Conservation (phyloP, 2,113 vertebrate species). For the Pleuronectes platessa region DNA sequence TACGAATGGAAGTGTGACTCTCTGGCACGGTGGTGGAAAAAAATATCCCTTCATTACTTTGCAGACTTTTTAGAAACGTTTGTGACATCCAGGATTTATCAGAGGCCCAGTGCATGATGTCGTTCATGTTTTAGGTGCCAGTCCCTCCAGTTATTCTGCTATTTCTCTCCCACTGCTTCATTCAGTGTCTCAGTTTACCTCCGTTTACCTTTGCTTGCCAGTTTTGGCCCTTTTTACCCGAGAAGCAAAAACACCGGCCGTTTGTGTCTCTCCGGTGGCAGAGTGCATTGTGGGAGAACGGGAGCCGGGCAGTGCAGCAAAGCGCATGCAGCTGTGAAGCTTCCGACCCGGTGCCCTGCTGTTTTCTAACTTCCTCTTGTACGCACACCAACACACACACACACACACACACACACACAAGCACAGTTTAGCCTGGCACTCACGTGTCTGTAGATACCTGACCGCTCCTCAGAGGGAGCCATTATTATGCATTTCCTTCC, state of each 20-base stretch:
- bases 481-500: slow-evolving; percentile 55
- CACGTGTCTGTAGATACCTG: slow-evolving; percentile 37
- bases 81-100: slow-evolving; percentile 28
- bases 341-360: slow-evolving; percentile 49
- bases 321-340: slow-evolving; percentile 53
- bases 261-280: slow-evolving; percentile 43
- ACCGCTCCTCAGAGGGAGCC: neutral
- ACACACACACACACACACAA: slow-evolving; percentile 14
- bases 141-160: slow-evolving; percentile 62
- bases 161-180: slow-evolving; percentile 16
- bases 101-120: slow-evolving; percentile 26
- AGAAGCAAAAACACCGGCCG: slow-evolving; percentile 27
- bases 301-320: slow-evolving; percentile 20
- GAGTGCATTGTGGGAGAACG: slow-evolving; percentile 25
- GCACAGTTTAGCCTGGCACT: slow-evolving; percentile 38
- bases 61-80: neutral
- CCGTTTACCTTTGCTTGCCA: neutral
- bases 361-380: slow-evolving; percentile 49
- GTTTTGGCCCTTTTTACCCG: slow-evolving; percentile 24
- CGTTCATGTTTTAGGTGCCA: slow-evolving; percentile 51
- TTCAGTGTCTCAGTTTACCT: neutral
- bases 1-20: slow-evolving; percentile 8
- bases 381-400: slow-evolving; percentile 24
- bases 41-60: slow-evolving; percentile 1
- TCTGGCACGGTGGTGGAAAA: slow-evolving; percentile 20